Conservation (phyloP, 2,797 vertebrate species). For the Tauraco hartlaubi region DNA sequence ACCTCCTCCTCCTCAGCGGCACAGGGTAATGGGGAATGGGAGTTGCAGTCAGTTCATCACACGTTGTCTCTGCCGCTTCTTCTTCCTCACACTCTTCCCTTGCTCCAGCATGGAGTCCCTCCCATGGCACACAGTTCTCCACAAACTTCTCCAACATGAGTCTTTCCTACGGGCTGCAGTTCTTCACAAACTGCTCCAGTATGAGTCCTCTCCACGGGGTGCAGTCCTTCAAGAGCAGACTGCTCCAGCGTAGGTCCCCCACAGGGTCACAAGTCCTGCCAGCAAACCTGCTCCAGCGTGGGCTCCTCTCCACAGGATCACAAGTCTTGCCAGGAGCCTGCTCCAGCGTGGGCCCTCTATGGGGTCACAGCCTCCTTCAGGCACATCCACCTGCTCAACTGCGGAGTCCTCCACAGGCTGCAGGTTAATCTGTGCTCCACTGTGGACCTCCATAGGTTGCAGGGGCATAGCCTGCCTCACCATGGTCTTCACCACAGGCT, state of each 20-base stretch:
- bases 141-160: no score
- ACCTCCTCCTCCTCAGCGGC: not conserved
- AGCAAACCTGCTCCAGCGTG: not conserved
- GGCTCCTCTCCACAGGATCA: not conserved
- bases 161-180: no score
- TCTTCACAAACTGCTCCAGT: no score
- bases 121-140: no score
- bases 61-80: not conserved
- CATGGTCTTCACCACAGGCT: not conserved
- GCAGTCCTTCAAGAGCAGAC: not conserved
- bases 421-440: not conserved
- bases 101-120: no score
- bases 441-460: not conserved
- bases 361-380: not conserved
- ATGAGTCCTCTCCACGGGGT: not conserved
- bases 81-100: no score
- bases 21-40: not conserved
- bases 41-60: not conserved
- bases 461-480: not conserved
- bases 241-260: not conserved
- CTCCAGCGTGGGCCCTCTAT: fast-evolving
- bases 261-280: not conserved
- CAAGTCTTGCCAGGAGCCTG: no score
- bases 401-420: not conserved
- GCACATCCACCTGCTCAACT: not conserved